Base-by-base conservation (phyloP, 2,888 invertebrate species). In the Sminthurinus aureus region DNA sequence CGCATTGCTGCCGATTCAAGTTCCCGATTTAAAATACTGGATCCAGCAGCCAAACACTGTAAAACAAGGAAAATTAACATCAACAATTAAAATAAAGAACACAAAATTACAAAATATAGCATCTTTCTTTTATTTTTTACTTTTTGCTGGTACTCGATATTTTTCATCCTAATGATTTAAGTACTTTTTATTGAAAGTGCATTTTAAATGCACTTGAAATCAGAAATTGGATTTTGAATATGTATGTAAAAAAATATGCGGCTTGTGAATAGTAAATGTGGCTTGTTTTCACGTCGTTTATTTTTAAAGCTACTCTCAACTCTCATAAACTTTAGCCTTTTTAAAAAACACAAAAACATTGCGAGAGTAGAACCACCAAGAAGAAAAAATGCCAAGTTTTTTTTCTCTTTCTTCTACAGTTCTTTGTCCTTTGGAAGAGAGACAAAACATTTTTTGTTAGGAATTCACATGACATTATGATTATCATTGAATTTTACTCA, bases 1-100 rank as follows among this genome's bases (percentile, higher is more conserved):
- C 99, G 94, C 96, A 99, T 98, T 66, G 95, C 95, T 78, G 96
- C 96, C 90, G 98, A 98, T 91, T 99, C 99, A 81, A 94, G 93
- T 91, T 99, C 99, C 82, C 98, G 94, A 90, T 99, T 98, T 94
- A 99, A 95, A 88, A 99, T 99, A 81, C 98, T 98, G 0, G 98
- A 98, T 71, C 99, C 99, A 51, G 99, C 99, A 50, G 99, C 98
- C 88, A 99, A 92, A 90, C 99, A 99, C 95, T 96, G 91, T 15
- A 71, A 74, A 26, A 64, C 0, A 71, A 79, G 24, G 11, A 58
- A 3, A 78, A 71, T 3, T 20, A 20, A 79, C 0, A 74, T 58
- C 2, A 2, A 58, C 38, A 38, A 38, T 38, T 38, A 38, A 38
- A 4, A 38, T 38, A 38, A 38, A 4, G 6, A 4, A 38, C 6